Base-by-base conservation (phyloP, 1,140 invertebrate genomes). In the Microplitis mediator region DNA sequence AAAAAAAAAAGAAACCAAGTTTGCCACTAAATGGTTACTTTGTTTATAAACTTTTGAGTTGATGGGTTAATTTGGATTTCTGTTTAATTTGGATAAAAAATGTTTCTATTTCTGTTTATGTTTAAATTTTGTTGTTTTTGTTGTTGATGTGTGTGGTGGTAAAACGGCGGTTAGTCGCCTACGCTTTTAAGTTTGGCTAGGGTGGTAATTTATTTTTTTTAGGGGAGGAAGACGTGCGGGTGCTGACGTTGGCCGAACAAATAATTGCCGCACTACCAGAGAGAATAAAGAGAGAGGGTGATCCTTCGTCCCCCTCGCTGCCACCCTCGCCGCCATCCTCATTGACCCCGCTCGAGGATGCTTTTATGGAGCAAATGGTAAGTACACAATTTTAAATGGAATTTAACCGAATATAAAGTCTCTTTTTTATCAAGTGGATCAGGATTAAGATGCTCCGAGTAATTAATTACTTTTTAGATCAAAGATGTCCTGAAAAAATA, bases 221-320 rank as follows among this genome's bases (percentile, higher is more conserved):
- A 95, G 94, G 93, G 93, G 95, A 97, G 81, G 95, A 97, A 89
- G 94, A 97, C 89, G 93, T 92, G 81, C 92, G 93, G 82, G 96
- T 99, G 78, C 90, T 98, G 76, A 97, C 95, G 67, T 88, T 99
- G 80, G 97, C 97, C 62, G 96, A 98, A 84, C 96, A 98, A 88
- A 98, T 99, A 79, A 98, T 99, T 81, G 97, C 96, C 50, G 97
- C 97, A 6, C 96, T 98, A 90, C 97, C 97, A 68, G 96, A 98
- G 77, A 90, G 96, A 79, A 98, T 98, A 81, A 99, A 98, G 91
- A 94, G 82, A 75, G 84, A 86, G 77, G 81, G 80, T 81, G 84
- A 86, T 77, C 76, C 78, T 71, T 78, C 82, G 62, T 85, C 85
- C 78, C 80, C 82, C 68, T 85, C 85, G 11, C 77, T 81, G 71